A percentile compares a stretch with the other conserved stretches of the same genome.
phyloP scores from a whole-genome alignment of 2,113 vertebrate species.

The Hypocryptadius cinnamomeus region DNA sequence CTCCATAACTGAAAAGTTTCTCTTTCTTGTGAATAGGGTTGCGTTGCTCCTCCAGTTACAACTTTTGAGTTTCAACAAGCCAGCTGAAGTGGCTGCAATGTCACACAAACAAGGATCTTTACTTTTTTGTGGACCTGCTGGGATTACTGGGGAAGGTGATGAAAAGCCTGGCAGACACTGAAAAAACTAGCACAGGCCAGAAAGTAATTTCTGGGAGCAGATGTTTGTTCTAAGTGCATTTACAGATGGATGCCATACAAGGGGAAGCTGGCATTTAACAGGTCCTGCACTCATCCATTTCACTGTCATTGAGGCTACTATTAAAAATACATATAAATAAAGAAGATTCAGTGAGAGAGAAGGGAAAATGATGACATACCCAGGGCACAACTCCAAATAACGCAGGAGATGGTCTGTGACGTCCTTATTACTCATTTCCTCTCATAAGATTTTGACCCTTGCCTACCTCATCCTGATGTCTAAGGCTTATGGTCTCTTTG shows the following conservation, averaged over 20 bases:
- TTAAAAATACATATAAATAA: neutral
- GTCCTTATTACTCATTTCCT: neutral
- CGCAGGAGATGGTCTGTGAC: neutral
- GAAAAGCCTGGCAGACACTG: neutral
- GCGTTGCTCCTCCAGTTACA: neutral
- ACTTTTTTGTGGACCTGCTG: neutral
- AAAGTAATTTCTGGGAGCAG: constrained; percentile 1
- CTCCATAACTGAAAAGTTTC: neutral
- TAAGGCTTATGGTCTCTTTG: neutral
- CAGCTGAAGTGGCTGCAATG: neutral
- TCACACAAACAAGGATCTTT: neutral
- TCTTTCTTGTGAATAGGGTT: neutral
- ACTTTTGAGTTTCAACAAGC: neutral
- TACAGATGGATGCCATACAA: constrained; percentile 7
- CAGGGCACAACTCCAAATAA: neutral
- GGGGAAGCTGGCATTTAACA: neutral
- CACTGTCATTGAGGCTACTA: neutral
- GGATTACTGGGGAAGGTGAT: neutral
- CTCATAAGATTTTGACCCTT: neutral
- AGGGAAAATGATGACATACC: neutral
- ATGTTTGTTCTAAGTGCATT: constrained; percentile 24
- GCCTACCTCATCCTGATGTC: neutral
- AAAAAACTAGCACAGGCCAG: neutral
- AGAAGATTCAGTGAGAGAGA: neutral
- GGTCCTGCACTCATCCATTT: neutral